Evolutionary conservation across 30 jellyfish, hydroid and myxozoan species (phyloP), one percentile per base, ranked within the genome.

Genomic region (Hydractinia echinata): DNA sequence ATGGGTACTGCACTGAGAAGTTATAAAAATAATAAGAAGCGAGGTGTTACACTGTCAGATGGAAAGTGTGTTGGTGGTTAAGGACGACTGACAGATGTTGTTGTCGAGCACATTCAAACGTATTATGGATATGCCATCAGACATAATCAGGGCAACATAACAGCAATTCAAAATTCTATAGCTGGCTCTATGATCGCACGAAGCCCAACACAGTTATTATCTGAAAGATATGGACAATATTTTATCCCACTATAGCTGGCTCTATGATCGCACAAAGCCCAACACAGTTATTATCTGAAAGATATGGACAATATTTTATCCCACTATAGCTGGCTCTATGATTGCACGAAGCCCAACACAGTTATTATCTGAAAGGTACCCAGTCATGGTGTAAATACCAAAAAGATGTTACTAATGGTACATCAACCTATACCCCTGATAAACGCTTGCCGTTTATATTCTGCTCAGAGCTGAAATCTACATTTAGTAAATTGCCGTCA

Each of bases 1-100:
- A 71, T 82, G 81, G 86, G 91, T 5, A 82, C 81, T 5, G 67
- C 49, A 53, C 55, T 82, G 51, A 61, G 89, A 21, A 82, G 39
- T 3, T 82, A 68, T 61, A 82, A 82, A 54, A 64, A 81, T 5
- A 81, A 54, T 20, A n/a, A n/a, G n/a, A n/a, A n/a, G n/a, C n/a
- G n/a, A n/a, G 78, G 89, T 18, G 15, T n/a, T 9, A 82, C 51
- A 39, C 82, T 67, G 10, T 52, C 76, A 68, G 89, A 82, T 68
- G 89, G 89, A 1, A 76, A 76, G 7, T 77, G 81, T 3, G 54
- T 76, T 15, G 84, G 84, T 30, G 84, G 84, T 5, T 3, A 55
- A 1, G 84, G 84, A 1, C 81, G 81, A 19, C 81, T 76, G 76
- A 54, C 84, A 4, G 84, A 76, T 54, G 15, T 49, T 44, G 51